These are phyloP conservation scores for Enteromius anoplus DNA, from an alignment of 2,797 vertebrate genomes.

Conservation along the genomic window DNA sequence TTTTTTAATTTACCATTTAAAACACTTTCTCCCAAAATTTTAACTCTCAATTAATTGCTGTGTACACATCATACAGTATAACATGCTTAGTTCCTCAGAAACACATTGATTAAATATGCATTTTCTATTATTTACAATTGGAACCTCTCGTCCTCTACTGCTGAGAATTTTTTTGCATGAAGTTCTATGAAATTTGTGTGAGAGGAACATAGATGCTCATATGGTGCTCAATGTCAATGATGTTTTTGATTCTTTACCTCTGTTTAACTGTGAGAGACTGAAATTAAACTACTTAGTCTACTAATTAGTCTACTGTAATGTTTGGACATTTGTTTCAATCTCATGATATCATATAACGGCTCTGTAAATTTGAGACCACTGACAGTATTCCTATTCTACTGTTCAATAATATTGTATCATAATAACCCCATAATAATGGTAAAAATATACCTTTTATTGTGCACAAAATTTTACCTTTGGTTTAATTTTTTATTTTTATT, in stretches of 20 bases:
- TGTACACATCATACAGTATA: constrained; percentile 5
- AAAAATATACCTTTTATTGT: background rate
- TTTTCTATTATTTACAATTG: constrained; percentile 33
- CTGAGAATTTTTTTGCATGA: constrained; percentile 13
- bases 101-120: constrained; percentile 17
- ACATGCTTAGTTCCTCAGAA: constrained; percentile 10
- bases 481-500: background rate
- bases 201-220: constrained; percentile 60
- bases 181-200: constrained; percentile 56
- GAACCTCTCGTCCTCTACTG: constrained; percentile 26
- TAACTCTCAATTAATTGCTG: constrained; percentile 4
- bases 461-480: background rate
- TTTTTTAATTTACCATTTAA: background rate
- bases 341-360: constrained; percentile 53
- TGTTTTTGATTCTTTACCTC: constrained; percentile 54
- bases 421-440: background rate
- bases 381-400: background rate
- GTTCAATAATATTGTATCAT: background rate
- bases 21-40: constrained; percentile 4
- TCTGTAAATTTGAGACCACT: constrained; percentile 48
- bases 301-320: constrained; percentile 59
- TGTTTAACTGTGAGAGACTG: constrained; percentile 52
- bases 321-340: constrained; percentile 63
- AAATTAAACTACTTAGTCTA: too few species aligned
- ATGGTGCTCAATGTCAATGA: constrained; percentile 63